Base-by-base conservation (phyloP, 1,140 invertebrate species). In the Wiebesia pumilae region DNA sequence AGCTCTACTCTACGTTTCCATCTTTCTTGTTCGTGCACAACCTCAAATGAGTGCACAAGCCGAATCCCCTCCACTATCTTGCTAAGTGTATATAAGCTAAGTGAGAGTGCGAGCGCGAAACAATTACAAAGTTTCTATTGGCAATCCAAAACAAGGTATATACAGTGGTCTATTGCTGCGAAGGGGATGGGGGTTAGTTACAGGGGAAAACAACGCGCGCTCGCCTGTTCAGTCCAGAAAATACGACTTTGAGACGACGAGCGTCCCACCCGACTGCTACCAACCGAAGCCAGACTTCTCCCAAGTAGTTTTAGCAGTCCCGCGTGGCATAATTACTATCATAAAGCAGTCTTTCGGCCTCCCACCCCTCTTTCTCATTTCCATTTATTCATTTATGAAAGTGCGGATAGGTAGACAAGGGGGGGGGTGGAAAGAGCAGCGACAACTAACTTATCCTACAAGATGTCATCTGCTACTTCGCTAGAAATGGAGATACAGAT, bases 71-170 rank as follows among this genome's bases (percentile, higher is more conserved):
- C n/a, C 65, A 51, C 77, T 81, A 16, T 38, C 38, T 47, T 62
- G 75, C 21, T 81, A 79, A 71, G 69, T 83, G 81, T 54, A 33
- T 88, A 85, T 79, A 71, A 82, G 47, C 71, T 43, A 62, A 69
- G 69, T 75, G 84, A 19, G 84, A 71, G 73, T 19, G 85, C 67
- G 54, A 71, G 85, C 62, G 83, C 81, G 85, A 90, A 89, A 90
- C 88, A 90, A 90, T 90, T 90, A 90, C 89, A 80, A 90, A 90
- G 89, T 90, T 90, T 90, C 86, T 90, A 90, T 90, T 90, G 89
- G 87, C 88, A 90, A 90, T 90, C 87, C 87, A 85, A 90, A 88
- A 88, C 88, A 88, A 24, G 65, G 73, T 85, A 79, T 85, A 79
- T 78, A 87, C 69, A 78, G 35, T 62, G 54, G 80, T 81, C 43